Conservation (phyloP, 2,113 vertebrate genomes). For the Ardeotis arabs region DNA sequence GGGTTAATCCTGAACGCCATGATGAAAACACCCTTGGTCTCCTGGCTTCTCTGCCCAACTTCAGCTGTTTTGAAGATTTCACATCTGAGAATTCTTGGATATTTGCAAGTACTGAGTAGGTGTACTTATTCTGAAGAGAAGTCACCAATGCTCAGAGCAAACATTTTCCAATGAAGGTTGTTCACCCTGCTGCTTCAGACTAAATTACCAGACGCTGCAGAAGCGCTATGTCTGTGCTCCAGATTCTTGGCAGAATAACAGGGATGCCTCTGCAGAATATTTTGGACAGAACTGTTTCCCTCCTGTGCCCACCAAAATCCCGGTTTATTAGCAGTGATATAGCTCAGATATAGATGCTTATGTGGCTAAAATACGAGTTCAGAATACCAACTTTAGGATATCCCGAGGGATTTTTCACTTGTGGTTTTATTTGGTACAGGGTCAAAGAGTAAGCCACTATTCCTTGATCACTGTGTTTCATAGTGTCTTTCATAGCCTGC, state of each 20-base stretch:
- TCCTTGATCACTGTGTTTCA: background rate
- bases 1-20: background rate
- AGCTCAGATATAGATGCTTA: background rate
- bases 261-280: background rate
- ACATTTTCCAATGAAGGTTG: background rate
- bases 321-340: background rate
- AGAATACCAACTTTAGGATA: accelerated
- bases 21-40: background rate
- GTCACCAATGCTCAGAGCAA: background rate
- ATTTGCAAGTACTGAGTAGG: background rate
- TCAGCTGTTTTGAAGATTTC: background rate
- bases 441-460: background rate
- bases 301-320: background rate
- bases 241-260: background rate
- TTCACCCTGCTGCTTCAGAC: background rate
- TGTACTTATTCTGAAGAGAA: background rate
- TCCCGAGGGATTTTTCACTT: background rate
- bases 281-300: background rate
- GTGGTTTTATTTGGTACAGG: background rate
- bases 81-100: background rate
- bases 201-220: background rate
- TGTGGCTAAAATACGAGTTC: background rate
- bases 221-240: accelerated
- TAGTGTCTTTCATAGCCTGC: background rate
- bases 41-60: background rate